phyloP scores from a whole-genome alignment of 2,113 vertebrate species.

The Mystacornis crossleyi region DNA sequence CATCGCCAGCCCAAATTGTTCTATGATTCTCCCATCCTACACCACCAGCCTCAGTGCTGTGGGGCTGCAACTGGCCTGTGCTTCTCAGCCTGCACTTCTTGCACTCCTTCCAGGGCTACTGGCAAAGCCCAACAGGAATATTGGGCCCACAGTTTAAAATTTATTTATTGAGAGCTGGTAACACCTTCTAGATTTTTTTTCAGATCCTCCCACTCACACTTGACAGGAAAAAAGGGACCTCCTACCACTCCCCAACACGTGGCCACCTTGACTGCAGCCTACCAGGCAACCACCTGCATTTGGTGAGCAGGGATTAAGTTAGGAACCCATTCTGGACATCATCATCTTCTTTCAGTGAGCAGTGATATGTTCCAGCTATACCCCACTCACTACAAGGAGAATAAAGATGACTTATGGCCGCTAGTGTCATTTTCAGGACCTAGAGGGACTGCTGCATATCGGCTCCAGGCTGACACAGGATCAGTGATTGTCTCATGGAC shows the following conservation, averaged over 20 bases:
- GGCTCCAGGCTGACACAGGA: not conserved
- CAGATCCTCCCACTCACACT: not conserved
- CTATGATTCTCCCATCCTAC: not conserved
- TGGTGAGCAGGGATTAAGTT: not conserved
- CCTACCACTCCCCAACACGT: fast-evolving
- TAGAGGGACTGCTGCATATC: not conserved
- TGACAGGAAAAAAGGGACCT: not conserved
- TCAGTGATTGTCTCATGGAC: not conserved
- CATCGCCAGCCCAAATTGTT: not conserved
- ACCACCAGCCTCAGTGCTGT: fast-evolving
- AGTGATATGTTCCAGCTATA: not conserved
- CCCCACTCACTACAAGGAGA: fast-evolving
- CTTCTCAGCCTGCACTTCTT: not conserved
- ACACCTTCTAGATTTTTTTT: not conserved
- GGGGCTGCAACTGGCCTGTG: too few relatives aligned
- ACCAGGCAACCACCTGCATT: not conserved
- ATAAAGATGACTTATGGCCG: not conserved
- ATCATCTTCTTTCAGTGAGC: not conserved
- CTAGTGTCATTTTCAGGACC: not conserved
- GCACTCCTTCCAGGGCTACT: not conserved
- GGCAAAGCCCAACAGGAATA: not conserved
- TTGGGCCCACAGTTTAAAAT: not conserved
- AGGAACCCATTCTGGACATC: not conserved
- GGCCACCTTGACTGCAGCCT: not conserved
- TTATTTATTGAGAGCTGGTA: not conserved